These are phyloP conservation scores for Corydoras maculifer DNA, from an alignment of 2,113 vertebrate species.

Conservation along the genomic window DNA sequence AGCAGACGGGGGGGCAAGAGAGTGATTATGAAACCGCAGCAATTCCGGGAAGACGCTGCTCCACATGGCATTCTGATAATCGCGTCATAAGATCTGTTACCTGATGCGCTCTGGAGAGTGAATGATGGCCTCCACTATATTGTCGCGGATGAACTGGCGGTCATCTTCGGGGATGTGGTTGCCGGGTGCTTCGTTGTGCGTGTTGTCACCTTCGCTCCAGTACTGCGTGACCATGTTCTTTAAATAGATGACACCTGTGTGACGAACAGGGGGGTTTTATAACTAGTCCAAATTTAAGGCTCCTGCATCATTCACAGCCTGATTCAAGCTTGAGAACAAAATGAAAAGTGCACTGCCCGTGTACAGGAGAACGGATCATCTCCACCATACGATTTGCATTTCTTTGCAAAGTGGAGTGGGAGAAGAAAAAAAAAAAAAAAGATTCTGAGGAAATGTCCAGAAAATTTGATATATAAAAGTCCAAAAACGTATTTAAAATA, in stretches of 20 bases:
- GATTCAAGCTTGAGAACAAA: no score
- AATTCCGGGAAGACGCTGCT: neutral
- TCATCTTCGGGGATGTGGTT: constrained; percentile 95
- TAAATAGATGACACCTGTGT: constrained; percentile 93
- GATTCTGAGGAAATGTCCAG: no score
- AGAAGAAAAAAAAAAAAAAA: no score
- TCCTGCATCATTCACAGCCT: no score
- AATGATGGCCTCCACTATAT: constrained; percentile 98
- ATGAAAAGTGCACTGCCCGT: no score
- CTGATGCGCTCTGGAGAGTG: constrained; percentile 96
- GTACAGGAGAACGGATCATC: no score
- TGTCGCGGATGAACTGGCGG: constrained; percentile 89
- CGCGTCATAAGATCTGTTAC: constrained; percentile 54
- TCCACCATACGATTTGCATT: no score
- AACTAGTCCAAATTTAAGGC: neutral
- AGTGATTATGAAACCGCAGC: neutral
- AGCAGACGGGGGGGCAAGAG: constrained; percentile 15
- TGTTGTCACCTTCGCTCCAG: constrained; percentile 87
- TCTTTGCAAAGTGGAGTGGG: no score
- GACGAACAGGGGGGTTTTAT: neutral
- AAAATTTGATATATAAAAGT: no score
- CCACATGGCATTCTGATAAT: no score
- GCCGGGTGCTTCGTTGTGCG: constrained; percentile 74
- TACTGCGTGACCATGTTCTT: constrained; percentile 99
- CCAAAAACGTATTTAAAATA: no score